phyloP scores from a whole-genome alignment of 2,113 vertebrate genomes.

The Oreochromis spilurus region DNA sequence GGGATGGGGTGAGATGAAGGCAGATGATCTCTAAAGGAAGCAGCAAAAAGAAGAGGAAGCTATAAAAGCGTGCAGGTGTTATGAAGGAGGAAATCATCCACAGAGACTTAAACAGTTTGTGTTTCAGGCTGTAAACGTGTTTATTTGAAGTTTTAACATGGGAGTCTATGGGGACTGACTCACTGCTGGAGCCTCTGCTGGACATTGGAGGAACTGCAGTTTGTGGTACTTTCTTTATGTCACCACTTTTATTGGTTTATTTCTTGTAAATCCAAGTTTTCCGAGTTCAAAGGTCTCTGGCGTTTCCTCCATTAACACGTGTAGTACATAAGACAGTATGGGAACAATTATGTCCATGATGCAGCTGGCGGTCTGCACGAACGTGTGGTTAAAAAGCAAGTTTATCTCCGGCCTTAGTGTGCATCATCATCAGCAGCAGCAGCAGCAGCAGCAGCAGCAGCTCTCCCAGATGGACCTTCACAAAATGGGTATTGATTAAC shows the following conservation, averaged over 20 bases:
- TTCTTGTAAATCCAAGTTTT: background rate
- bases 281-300: background rate
- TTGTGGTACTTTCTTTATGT: background rate
- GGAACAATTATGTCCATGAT: background rate
- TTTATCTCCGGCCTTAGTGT: background rate
- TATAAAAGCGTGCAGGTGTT: background rate
- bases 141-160: background rate
- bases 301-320: background rate
- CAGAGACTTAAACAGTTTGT: background rate
- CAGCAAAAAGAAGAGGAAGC: background rate
- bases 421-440: background rate
- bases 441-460: conserved; percentile 7
- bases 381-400: background rate
- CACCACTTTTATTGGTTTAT: background rate
- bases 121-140: background rate
- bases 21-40: rapidly evolving
- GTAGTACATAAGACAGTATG: background rate
- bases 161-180: background rate
- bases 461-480: conserved; percentile 36
- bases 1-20: rapidly evolving
- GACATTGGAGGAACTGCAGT: background rate
- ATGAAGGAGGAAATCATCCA: background rate
- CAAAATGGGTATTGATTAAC: conserved; percentile 63
- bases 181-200: background rate
- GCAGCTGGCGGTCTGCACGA: background rate